A percentile compares a stretch with the other conserved stretches of the same genome.
phyloP scores from a whole-genome alignment of 2,797 vertebrate species.

The Characodon lateralis region DNA sequence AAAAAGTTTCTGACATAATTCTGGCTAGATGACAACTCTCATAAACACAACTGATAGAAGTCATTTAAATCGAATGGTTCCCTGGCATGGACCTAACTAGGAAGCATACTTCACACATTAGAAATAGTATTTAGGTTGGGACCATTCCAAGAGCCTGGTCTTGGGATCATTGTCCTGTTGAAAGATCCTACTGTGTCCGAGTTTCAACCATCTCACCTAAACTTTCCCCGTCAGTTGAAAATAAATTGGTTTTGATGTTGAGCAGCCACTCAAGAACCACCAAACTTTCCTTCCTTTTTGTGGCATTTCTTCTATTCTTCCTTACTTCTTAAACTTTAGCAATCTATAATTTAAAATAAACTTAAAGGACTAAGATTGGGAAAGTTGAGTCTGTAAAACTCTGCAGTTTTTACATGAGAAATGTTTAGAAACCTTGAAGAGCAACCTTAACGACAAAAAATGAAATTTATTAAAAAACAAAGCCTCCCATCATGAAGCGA shows the following conservation, averaged over 20 bases:
- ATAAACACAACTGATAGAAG: no score
- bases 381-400: background rate
- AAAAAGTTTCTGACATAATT: no score
- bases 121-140: background rate
- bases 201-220: background rate
- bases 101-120: no score
- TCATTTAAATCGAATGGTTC: no score
- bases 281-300: background rate
- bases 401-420: background rate
- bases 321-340: background rate
- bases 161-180: no score
- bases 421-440: background rate
- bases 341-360: background rate
- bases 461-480: background rate
- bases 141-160: background rate
- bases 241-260: no score
- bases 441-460: background rate
- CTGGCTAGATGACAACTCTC: no score
- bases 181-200: no score
- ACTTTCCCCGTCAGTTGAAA: no score
- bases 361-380: background rate
- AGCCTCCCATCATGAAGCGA: background rate
- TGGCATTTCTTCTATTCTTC: background rate
- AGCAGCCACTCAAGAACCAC: no score
- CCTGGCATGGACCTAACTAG: no score